These are phyloP conservation scores for Eumaeus atala DNA, from an alignment of 1,140 invertebrate species.

Conservation along the genomic window DNA sequence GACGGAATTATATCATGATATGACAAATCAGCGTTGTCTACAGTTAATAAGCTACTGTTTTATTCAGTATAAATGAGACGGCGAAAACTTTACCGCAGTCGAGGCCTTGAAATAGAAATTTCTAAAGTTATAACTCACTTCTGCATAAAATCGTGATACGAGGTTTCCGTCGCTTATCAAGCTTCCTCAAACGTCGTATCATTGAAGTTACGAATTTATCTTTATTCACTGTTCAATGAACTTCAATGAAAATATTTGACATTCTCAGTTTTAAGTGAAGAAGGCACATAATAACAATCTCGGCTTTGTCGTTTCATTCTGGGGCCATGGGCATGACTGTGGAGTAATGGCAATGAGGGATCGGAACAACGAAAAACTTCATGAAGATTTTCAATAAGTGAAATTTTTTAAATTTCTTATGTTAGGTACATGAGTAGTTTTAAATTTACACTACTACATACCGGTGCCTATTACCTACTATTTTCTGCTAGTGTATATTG, in stretches of 20 bases:
- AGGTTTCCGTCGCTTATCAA: neutral
- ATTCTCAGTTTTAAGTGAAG: neutral
- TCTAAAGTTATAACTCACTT: constrained; percentile 19
- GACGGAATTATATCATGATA: too few relatives aligned
- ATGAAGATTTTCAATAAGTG: too few relatives aligned
- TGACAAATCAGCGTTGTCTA: constrained; percentile 1
- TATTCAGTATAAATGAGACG: constrained; percentile 19
- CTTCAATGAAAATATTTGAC: neutral
- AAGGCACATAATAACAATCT: too few relatives aligned
- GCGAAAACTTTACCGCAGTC: constrained; percentile 20
- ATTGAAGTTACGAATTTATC: neutral
- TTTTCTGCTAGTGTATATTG: too few relatives aligned
- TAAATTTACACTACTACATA: too few relatives aligned
- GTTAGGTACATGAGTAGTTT: too few relatives aligned
- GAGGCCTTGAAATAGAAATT: constrained; percentile 18
- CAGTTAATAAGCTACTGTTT: constrained; percentile 22
- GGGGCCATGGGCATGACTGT: too few relatives aligned
- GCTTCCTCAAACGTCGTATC: neutral
- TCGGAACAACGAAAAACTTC: too few relatives aligned
- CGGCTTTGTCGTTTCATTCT: too few relatives aligned
- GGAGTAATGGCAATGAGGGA: too few relatives aligned
- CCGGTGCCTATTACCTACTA: too few relatives aligned
- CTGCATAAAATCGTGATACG: constrained; percentile 18
- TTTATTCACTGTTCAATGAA: constrained; percentile 3
- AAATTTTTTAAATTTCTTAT: too few relatives aligned